Base-by-base conservation (phyloP, 2,888 invertebrate species). In the Hyposoter didymator region DNA sequence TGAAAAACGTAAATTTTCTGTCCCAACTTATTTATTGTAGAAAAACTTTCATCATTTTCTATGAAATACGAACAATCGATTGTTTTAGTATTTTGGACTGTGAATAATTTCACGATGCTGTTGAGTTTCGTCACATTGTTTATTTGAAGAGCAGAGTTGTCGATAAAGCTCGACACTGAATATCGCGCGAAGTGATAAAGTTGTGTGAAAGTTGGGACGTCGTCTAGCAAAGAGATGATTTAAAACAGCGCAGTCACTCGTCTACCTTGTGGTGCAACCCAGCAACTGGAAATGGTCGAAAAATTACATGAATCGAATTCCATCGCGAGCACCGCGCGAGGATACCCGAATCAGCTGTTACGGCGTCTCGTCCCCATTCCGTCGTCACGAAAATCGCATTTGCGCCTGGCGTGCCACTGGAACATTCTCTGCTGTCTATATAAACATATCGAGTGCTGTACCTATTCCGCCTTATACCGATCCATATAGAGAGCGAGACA, bases 351-450 rank as follows among this genome's bases (percentile, higher is more conserved):
- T 67, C 55, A 74, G 80, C 45, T 55, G 74, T 39, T 73, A 45
- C 45, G 10, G 47, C 45, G n/a, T 43, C 39, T 59, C 43, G 62
- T 32, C 22, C 70, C 47, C 59, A 17, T 62, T 45, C 62, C 62
- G 39, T 39, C 72, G 49, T 52, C 72, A 80, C 64, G 79, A 80
- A 69, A 75, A 82, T 82, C 81, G 69, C 59, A 75, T 74, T 82
- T 75, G 43, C 74, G 52, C 47, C 59, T 82, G 59, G 75, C 81
- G 69, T 75, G 74, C 45, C 59, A 39, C 45, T 82, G 81, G 59
- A 74, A 62, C 67, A 73, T 80, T 82, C 75, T 17, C 59, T 6
- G 39, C n/a, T 62, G 45, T 39, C 22, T 59, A 67, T 69, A 35
- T 59, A 67, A 4, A 59, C 59, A 14, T 52, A 32, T 52, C 64